Evolutionary conservation across 2,797 vertebrate species (phyloP).

Genomic region (Pampus argenteus): DNA sequence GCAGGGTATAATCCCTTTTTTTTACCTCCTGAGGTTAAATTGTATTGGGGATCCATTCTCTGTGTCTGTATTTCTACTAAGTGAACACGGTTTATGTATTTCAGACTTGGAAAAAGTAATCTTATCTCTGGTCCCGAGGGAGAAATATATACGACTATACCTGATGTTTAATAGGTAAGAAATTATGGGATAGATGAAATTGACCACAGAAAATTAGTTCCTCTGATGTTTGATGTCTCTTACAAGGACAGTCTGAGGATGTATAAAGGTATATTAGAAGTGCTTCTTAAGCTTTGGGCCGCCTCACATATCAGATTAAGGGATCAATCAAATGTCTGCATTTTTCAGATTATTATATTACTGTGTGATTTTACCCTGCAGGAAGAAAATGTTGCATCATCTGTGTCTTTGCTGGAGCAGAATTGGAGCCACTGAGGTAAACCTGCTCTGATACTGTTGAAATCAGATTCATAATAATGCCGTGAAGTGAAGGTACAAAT

Average conservation of each 20-base stretch:
- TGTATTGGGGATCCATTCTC: constrained; percentile 15
- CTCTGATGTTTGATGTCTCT: constrained; percentile 21
- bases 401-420: constrained; percentile 39
- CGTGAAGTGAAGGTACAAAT: constrained; percentile 29
- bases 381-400: constrained; percentile 52
- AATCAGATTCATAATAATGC: constrained; percentile 37
- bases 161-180: constrained; percentile 31
- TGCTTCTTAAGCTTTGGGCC: constrained; percentile 6
- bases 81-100: constrained; percentile 27
- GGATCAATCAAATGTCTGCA: constrained; percentile 26
- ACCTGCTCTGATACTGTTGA: constrained; percentile 32
- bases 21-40: constrained; percentile 41
- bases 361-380: constrained; percentile 24
- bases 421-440: constrained; percentile 37
- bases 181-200: constrained; percentile 29
- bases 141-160: constrained; percentile 13
- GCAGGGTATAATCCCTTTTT: constrained; percentile 21
- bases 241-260: background rate
- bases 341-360: constrained; percentile 38
- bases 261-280: constrained; percentile 17
- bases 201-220: constrained; percentile 29
- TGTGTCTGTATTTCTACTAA: constrained; percentile 19
- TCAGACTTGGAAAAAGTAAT: constrained; percentile 18
- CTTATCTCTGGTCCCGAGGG: constrained; percentile 12
- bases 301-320: constrained; percentile 33